Percentiles rank a stretch among this genome's conserved stretches.
Evolutionary conservation across 2,888 invertebrate species (phyloP).

Genomic region (Hololepta plana): DNA sequence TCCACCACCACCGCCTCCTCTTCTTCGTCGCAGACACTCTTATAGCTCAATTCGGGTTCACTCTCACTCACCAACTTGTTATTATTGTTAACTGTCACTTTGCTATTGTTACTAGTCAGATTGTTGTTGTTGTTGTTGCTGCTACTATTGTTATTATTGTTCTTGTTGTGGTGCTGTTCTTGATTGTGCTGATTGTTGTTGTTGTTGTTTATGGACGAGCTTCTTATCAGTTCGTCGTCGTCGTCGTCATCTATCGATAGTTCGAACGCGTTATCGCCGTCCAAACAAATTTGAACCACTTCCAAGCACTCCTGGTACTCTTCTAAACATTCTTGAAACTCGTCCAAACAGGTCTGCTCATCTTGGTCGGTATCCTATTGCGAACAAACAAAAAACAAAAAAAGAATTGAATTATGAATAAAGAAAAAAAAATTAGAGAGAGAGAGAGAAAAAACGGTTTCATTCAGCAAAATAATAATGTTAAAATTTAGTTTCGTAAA

Average conservation of each 20-base stretch:
- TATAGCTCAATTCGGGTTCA: constrained; percentile 19
- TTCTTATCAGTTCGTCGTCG: constrained; percentile 2
- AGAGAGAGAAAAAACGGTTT: no score
- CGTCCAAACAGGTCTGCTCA: constrained; percentile 43
- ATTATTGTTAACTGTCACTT: no score
- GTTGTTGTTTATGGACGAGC: no score
- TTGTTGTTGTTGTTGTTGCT: not conserved
- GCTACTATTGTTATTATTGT: not conserved
- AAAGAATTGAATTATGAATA: constrained; percentile 2
- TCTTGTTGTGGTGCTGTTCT: no score
- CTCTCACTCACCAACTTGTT: no score
- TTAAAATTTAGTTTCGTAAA: no score
- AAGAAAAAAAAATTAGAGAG: no score
- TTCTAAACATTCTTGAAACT: constrained; percentile 45
- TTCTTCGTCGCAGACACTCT: constrained; percentile 17
- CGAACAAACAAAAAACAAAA: constrained; percentile 3
- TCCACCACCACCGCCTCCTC: constrained; percentile 1
- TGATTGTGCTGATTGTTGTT: no score
- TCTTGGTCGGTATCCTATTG: constrained; percentile 35
- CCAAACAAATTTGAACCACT: constrained; percentile 41
- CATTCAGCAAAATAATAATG: no score
- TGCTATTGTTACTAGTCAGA: constrained; percentile 4
- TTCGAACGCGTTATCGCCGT: constrained; percentile 21
- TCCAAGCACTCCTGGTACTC: constrained; percentile 44
- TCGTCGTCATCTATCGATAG: constrained; percentile 2